Evolutionary conservation across 2,797 vertebrate genomes (phyloP).

Genomic region (Anguilla obscura): DNA sequence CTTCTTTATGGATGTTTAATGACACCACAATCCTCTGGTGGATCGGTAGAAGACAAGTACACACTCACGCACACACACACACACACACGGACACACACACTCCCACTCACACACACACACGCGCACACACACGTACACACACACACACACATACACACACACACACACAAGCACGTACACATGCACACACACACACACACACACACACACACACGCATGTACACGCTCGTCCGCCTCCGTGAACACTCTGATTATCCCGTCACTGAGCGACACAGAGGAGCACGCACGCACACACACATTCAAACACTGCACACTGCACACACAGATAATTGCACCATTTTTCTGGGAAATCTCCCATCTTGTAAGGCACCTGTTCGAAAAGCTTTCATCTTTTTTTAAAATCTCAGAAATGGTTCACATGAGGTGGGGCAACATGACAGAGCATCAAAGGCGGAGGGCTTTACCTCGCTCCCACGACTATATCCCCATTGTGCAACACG

Average conservation of each 20-base stretch:
- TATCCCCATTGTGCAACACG: slow-evolving; percentile 88
- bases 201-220: slow-evolving; percentile 63
- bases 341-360: too few species aligned
- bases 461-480: slow-evolving; percentile 93
- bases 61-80: not conserved
- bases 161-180: not conserved
- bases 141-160: too few species aligned
- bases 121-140: too few species aligned
- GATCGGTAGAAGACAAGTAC: too few species aligned
- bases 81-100: not conserved
- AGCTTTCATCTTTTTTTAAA: not conserved
- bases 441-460: not conserved
- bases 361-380: too few species aligned
- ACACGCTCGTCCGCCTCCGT: slow-evolving; percentile 83
- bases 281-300: not conserved
- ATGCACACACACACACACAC: slow-evolving; percentile 50
- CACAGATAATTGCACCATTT: not conserved
- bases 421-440: not conserved
- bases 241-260: slow-evolving; percentile 93
- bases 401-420: not conserved
- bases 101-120: not conserved
- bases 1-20: too few species aligned
- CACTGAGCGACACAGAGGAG: slow-evolving; percentile 65
- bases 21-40: too few species aligned
- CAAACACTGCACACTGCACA: not conserved